Evolutionary conservation across 1,140 invertebrate species (phyloP).

Genomic region (Ptiloglossa arizonensis): DNA sequence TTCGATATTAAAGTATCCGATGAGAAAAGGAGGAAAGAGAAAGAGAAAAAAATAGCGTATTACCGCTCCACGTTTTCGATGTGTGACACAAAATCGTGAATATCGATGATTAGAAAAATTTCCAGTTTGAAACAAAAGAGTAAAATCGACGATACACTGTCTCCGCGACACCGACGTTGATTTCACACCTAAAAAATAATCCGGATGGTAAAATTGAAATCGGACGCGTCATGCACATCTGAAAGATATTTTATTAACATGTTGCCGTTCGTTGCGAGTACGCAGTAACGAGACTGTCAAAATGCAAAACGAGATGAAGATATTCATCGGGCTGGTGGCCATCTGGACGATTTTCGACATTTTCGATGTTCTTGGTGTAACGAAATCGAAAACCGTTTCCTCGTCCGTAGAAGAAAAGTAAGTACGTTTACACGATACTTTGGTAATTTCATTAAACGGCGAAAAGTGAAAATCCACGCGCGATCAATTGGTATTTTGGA

Average conservation of each 20-base stretch:
- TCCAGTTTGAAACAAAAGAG: not conserved
- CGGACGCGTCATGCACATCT: not conserved
- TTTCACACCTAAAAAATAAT: not conserved
- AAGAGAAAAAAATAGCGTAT: no score
- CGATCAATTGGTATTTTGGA: slow-evolving; percentile 29
- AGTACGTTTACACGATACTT: not conserved
- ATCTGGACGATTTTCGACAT: slow-evolving; percentile 24
- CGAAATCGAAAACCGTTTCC: not conserved
- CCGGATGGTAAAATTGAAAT: not conserved
- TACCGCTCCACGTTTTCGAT: no score
- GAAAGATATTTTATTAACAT: not conserved
- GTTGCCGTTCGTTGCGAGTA: no score
- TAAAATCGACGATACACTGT: not conserved
- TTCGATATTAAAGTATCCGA: no score
- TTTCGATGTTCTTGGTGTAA: not conserved
- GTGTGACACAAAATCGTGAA: no score
- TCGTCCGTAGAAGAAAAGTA: not conserved
- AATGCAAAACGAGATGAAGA: slow-evolving; percentile 28
- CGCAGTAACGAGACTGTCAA: not conserved
- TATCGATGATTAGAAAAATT: not conserved
- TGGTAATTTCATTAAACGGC: not conserved
- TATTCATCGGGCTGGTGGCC: slow-evolving; percentile 11
- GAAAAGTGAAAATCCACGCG: not conserved
- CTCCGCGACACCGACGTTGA: not conserved
- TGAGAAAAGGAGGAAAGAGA: no score